Evolutionary conservation across 2,797 vertebrate species (phyloP).

Genomic region (Pteronotus mesoamericanus): DNA sequence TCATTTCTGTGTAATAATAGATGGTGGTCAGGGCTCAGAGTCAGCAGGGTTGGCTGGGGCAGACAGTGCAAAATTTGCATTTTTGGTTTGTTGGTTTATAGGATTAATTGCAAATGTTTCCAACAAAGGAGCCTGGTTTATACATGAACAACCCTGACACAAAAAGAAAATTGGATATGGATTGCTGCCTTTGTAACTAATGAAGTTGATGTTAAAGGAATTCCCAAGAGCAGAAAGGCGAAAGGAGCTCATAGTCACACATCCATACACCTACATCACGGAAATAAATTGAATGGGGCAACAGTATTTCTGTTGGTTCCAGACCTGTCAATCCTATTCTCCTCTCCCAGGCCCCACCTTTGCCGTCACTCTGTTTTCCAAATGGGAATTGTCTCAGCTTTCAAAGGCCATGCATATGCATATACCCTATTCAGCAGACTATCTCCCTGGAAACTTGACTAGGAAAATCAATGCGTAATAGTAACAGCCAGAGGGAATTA

Average conservation of each 20-base stretch:
- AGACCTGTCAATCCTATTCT: slow-evolving; percentile 57
- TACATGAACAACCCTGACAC: slow-evolving; percentile 82
- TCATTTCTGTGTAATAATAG: slow-evolving; percentile 82
- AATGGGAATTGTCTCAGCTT: slow-evolving; percentile 52
- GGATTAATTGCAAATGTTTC: slow-evolving; percentile 85
- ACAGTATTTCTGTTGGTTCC: slow-evolving; percentile 51
- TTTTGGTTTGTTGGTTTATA: slow-evolving; percentile 80
- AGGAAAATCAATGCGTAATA: slow-evolving; percentile 57
- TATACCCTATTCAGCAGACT: slow-evolving; percentile 47
- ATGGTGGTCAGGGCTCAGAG: slow-evolving; percentile 77
- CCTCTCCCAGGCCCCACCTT: slow-evolving; percentile 58
- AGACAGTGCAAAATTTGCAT: slow-evolving; percentile 80
- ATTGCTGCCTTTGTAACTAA: slow-evolving; percentile 85
- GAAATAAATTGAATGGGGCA: slow-evolving; percentile 35
- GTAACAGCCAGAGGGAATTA: slow-evolving; percentile 29
- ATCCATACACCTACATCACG: not conserved
- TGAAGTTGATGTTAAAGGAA: slow-evolving; percentile 82
- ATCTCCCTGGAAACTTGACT: slow-evolving; percentile 58
- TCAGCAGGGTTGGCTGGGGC: slow-evolving; percentile 76
- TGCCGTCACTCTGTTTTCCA: slow-evolving; percentile 54
- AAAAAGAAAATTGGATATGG: slow-evolving; percentile 86
- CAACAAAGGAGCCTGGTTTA: slow-evolving; percentile 81
- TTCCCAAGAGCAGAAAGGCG: slow-evolving; percentile 74
- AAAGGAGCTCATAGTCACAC: slow-evolving; percentile 36
- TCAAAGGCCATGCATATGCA: slow-evolving; percentile 21